Evolutionary conservation across 2,797 vertebrate genomes (phyloP), one percentile per base, ranked within the genome.

Genomic region (Lindbergichthys nudifrons): DNA sequence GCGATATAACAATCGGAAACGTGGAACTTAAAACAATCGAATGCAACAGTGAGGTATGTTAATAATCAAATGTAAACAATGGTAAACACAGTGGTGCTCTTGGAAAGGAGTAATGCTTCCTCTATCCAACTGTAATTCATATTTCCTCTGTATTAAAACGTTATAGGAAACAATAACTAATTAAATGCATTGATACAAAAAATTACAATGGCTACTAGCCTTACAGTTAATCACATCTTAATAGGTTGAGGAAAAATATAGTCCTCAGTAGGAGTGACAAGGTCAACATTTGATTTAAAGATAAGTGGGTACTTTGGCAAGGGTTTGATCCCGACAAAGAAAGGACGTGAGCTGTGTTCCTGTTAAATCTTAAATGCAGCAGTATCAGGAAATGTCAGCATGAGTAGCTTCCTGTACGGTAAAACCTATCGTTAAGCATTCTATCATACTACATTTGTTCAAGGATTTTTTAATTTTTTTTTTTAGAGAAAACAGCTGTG

Each of bases 291-390:
- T 83, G 52, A 81, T 50, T 71, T 32, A 62, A 26, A 75, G 81
- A 90, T 90, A 89, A 91, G 79, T 70, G 65, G 52, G 16, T 81
- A 3, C 72, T 90, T 92, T 88, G 89, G 91, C 88, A 91, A 85
- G 75, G 76, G 82, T 86, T 79, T 63, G 32, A 80, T 80, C 83
- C 83, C 21, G 80, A 43, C 83, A 93, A 92, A 94, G 62, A 90
- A 79, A 87, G 73, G 75, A 85, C 71, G 47, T 46, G 47, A 81
- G 87, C 87, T 89, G 89, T 87, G 90, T 94, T 93, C 90, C 93
- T 81, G 74, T 79, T 63, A 56, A 39, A 77, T 90, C 79, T 85
- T 80, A 87, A 73, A 78, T 85, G 39, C 91, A 92, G 88, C 32
- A 72, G 81, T 89, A 82, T 26, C 75, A 74, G 77, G 50, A 86